Base-by-base conservation (phyloP, 2,113 vertebrate genomes). In the Neofelis nebulosa region DNA sequence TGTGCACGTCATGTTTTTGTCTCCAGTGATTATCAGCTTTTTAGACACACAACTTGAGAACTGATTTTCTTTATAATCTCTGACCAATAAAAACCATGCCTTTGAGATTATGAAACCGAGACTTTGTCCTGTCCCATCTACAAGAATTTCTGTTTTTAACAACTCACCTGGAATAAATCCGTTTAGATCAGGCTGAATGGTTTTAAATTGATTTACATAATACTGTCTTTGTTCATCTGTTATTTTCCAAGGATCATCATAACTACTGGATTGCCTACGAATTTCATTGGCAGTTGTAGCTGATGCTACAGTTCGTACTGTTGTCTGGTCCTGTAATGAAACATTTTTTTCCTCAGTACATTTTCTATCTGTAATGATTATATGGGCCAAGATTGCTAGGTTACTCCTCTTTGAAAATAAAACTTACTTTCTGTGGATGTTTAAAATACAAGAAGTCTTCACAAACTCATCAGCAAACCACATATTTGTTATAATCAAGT, bases 181-280 rank as follows among this genome's bases (percentile, higher is more conserved):
- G 61, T 99, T 99, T 95, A 99, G 99, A 99, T 99, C 99, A 74
- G 99, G 99, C 95, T 99, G 99, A 98, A 99, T 99, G 98, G 99
- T 99, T 99, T 99, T 99, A 99, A 99, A 99, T 95, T 99, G 99
- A 99, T 99, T 99, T 97, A 99, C 98, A 98, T 99, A 99, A 99
- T 99, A 99, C 99, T 99, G 99, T 98, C 99, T 99, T 98, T 99
- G 99, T 98, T 99, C 99, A 92, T 99, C 99, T 78, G 99, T 99
- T 98, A 99, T 99, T 99, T 99, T 99, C 99, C 99, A 99, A 52
- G 99, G 99, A 97, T 99, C 99, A 71, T 99, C 99, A 68, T 99
- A 99, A 98, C 99, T 99, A 98, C 99, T 99, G 93, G 99, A 99
- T 99, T 99, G 99, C 98, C 99, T 99, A 99, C 99, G 99, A 98